Evolutionary conservation across 2,113 vertebrate species (phyloP).

Genomic region (Carollia perspicillata): DNA sequence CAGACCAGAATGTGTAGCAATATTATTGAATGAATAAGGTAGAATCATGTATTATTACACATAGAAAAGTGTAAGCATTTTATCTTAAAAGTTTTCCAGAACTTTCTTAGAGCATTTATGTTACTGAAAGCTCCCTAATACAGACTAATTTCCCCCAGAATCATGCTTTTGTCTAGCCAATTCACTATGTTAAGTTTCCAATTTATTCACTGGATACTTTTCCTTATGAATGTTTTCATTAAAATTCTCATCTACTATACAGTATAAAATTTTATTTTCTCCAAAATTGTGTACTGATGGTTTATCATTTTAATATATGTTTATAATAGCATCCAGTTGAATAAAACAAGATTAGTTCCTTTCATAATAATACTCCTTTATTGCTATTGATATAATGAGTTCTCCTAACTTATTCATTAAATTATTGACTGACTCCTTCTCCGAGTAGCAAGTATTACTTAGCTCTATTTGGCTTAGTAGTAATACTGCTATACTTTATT

Average conservation of each 20-base stretch:
- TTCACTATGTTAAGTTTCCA: neutral
- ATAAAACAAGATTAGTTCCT: neutral
- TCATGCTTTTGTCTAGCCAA: neutral
- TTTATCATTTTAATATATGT: constrained; percentile 42
- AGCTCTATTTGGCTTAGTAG: neutral
- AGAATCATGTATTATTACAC: neutral
- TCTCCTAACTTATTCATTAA: neutral
- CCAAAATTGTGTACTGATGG: neutral
- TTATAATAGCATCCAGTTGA: constrained; percentile 15
- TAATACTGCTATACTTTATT: neutral
- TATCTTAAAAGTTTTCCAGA: constrained; percentile 11
- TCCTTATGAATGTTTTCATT: constrained; percentile 46
- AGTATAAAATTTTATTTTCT: constrained; percentile 24
- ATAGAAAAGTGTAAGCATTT: constrained; percentile 34
- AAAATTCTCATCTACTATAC: constrained; percentile 26
- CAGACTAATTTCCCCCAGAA: neutral
- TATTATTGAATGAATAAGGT: neutral
- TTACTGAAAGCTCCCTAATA: neutral
- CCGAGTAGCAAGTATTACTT: neutral
- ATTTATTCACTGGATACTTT: neutral
- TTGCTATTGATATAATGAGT: neutral
- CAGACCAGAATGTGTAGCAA: neutral
- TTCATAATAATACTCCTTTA: neutral
- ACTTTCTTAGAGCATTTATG: neutral
- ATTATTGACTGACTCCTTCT: neutral